Evolutionary conservation across 1,140 invertebrate genomes (phyloP).

Genomic region (Heliconius hermathena): DNA sequence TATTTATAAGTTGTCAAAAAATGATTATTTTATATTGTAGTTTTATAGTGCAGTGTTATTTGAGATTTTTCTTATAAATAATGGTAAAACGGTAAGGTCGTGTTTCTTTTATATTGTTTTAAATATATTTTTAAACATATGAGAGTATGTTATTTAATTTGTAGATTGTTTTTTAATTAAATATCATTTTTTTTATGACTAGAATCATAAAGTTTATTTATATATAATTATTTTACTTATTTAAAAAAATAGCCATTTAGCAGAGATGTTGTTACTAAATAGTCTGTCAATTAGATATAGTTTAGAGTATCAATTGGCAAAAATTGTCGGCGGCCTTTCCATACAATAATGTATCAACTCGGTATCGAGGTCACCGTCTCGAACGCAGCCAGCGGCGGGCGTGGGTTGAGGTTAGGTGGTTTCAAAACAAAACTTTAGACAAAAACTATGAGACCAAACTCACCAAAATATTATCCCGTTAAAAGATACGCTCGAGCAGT

Average conservation of each 20-base stretch:
- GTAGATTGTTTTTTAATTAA: no score
- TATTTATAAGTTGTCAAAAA: not conserved
- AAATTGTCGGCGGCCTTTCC: conserved; percentile 29
- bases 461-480: conserved; percentile 75
- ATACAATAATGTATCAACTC: conserved; percentile 27
- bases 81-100: no score
- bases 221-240: no score
- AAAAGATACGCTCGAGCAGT: conserved; percentile 75
- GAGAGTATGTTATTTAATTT: no score
- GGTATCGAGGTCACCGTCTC: conserved; percentile 58
- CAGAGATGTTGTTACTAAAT: not conserved
- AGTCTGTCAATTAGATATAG: conserved; percentile 10
- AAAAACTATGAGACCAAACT: conserved; percentile 42
- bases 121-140: no score
- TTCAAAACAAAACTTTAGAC: conserved; percentile 61
- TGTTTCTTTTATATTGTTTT: no score
- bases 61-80: not conserved
- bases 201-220: no score
- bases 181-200: no score
- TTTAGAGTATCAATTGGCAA: conserved; percentile 22
- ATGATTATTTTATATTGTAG: not conserved
- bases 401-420: conserved; percentile 57
- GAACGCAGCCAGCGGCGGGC: conserved; percentile 47
- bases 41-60: not conserved
- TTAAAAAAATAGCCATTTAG: not conserved